These are phyloP conservation scores for Oopsacas minuta DNA, from an alignment of 37 sponge, comb jelly and placozoan genomes.

Conservation along the genomic window DNA sequence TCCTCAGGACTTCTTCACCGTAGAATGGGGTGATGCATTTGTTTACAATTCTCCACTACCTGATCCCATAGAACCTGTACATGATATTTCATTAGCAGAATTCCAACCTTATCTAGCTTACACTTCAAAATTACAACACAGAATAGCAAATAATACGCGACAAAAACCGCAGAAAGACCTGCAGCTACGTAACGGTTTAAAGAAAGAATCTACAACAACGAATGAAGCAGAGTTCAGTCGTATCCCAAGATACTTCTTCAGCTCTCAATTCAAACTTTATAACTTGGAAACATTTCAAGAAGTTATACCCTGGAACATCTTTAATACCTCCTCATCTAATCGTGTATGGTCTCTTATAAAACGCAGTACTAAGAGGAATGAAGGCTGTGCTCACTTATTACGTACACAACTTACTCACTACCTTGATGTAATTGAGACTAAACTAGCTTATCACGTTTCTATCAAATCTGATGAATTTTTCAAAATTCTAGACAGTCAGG, in stretches of 20 bases:
- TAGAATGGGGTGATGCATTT: constrained; percentile 81
- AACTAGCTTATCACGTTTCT: constrained; percentile 79
- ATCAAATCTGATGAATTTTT: constrained; percentile 80
- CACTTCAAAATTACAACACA: neutral
- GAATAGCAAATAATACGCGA: neutral
- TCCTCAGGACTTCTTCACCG: constrained; percentile 68
- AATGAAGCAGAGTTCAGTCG: neutral
- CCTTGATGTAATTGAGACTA: constrained; percentile 79
- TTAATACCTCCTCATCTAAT: neutral
- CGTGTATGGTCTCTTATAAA: neutral
- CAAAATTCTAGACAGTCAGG: constrained; percentile 67
- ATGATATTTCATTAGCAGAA: neutral
- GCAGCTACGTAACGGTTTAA: neutral
- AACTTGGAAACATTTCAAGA: neutral
- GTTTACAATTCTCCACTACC: constrained; percentile 45
- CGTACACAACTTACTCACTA: constrained; percentile 66
- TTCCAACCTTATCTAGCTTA: neutral
- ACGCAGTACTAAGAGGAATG: neutral
- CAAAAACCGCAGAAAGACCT: neutral
- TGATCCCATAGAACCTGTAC: neutral
- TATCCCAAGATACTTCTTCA: neutral
- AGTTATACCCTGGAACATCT: neutral
- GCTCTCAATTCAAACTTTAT: neutral
- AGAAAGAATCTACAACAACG: neutral
- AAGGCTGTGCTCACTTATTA: constrained; percentile 15